phyloP scores from a whole-genome alignment of 1,140 invertebrate genomes.

The Drosophila guanche region DNA sequence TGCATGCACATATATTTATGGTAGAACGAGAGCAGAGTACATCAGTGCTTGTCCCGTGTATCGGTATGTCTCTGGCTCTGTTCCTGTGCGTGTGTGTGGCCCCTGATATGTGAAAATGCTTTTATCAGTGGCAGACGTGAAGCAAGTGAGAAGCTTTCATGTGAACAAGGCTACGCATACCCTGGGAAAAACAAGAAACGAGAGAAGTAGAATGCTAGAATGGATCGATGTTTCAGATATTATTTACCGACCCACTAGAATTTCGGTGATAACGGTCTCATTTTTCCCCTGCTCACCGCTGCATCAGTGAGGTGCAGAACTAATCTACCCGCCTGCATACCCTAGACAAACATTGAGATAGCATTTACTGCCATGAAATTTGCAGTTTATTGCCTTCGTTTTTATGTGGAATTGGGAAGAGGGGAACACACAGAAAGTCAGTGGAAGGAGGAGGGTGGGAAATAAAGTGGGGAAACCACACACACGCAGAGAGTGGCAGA shows the following conservation, averaged over 20 bases:
- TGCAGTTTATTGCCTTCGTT: slow-evolving; percentile 61
- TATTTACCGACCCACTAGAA: too few species aligned
- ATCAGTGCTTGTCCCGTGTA: slow-evolving; percentile 21
- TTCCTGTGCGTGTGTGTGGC: slow-evolving; percentile 18
- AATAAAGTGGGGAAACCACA: slow-evolving; percentile 4
- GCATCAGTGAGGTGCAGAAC: too few species aligned
- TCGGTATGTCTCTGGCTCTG: slow-evolving; percentile 12
- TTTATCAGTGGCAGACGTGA: slow-evolving; percentile 72
- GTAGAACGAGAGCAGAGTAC: slow-evolving; percentile 34
- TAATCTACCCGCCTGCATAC: slow-evolving; percentile 18
- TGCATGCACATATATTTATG: slow-evolving; percentile 31
- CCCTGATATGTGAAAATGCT: slow-evolving; percentile 71
- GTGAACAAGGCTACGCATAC: slow-evolving; percentile 21
- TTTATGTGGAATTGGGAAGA: slow-evolving; percentile 23
- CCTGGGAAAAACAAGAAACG: slow-evolving; percentile 8
- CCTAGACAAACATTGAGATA: slow-evolving; percentile 52
- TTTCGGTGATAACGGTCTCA: too few species aligned
- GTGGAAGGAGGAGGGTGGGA: neutral
- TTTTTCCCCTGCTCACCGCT: too few species aligned
- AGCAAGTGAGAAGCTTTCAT: slow-evolving; percentile 50
- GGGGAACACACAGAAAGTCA: slow-evolving; percentile 13
- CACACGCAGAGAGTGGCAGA: neutral
- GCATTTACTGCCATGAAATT: slow-evolving; percentile 63
- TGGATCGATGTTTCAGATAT: too few species aligned
- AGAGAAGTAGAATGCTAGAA: too few species aligned